Percentiles rank a stretch among this genome's conserved stretches.
phyloP scores from a whole-genome alignment of 2,888 invertebrate genomes.

The Aspidiotus destructor region DNA sequence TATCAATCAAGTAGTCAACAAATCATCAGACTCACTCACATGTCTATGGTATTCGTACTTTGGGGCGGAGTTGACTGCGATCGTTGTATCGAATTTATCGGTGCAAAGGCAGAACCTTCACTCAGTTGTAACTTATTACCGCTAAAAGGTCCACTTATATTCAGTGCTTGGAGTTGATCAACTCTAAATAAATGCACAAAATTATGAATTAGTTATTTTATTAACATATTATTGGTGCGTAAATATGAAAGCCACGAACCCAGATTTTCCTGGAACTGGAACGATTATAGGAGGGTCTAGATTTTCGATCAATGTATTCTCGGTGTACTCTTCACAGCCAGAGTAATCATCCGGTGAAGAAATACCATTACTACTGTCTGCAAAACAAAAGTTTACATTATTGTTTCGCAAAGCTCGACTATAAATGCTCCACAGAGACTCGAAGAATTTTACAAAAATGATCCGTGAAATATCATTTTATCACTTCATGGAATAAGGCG shows the following conservation, averaged over 20 bases:
- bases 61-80: conserved; percentile 25
- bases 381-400: neutral
- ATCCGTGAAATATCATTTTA: neutral
- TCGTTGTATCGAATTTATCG: conserved; percentile 20
- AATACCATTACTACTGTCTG: conserved; percentile 28
- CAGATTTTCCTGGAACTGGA: conserved; percentile 27
- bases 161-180: neutral
- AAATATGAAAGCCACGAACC: conserved; percentile 1
- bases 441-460: neutral
- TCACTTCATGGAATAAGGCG: too few species aligned
- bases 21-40: neutral
- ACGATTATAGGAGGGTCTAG: conserved; percentile 19
- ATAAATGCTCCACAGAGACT: neutral
- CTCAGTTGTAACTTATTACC: conserved; percentile 20
- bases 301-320: conserved; percentile 6
- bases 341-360: conserved; percentile 27
- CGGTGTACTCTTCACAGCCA: conserved; percentile 24
- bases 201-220: neutral
- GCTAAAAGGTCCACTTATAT: conserved; percentile 19
- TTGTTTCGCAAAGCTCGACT: neutral
- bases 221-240: neutral
- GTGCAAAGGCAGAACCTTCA: conserved; percentile 29
- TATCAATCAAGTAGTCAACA: too few species aligned
- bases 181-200: conserved; percentile 7
- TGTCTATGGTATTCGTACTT: conserved; percentile 1